A percentile compares a stretch with the other conserved stretches of the same genome.
Conservation (phyloP, 2,113 vertebrate species). For the Myiagra hebetior region DNA sequence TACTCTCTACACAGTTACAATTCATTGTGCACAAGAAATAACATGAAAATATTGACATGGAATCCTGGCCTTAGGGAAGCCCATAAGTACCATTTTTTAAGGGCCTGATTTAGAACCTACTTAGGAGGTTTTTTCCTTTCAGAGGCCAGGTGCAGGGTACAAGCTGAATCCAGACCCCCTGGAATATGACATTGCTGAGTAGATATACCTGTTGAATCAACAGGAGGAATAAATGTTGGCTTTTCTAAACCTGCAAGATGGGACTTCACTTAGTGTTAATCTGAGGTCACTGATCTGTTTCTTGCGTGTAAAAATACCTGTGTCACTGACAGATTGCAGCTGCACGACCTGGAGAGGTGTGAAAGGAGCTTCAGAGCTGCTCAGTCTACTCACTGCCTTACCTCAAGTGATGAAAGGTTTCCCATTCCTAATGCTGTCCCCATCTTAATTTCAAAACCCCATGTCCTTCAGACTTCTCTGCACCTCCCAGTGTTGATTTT, state of each 20-base stretch:
- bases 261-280: background rate
- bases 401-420: background rate
- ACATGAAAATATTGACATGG: background rate
- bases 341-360: background rate
- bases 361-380: background rate
- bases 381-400: background rate
- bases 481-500: background rate
- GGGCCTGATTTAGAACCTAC: background rate
- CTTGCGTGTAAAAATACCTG: background rate
- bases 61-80: background rate
- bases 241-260: background rate
- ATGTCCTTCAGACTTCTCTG: background rate
- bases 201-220: background rate
- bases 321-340: background rate
- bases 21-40: background rate
- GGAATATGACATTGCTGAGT: background rate
- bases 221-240: background rate
- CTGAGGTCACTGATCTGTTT: background rate
- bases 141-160: background rate
- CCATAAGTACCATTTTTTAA: background rate
- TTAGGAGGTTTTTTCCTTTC: background rate
- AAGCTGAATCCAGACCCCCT: background rate
- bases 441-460: background rate
- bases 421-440: background rate
- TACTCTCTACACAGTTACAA: background rate